Percentiles rank a stretch among this genome's conserved stretches.
Evolutionary conservation across 2,888 invertebrate genomes (phyloP).

Genomic region (Hydropsyche betteni): DNA sequence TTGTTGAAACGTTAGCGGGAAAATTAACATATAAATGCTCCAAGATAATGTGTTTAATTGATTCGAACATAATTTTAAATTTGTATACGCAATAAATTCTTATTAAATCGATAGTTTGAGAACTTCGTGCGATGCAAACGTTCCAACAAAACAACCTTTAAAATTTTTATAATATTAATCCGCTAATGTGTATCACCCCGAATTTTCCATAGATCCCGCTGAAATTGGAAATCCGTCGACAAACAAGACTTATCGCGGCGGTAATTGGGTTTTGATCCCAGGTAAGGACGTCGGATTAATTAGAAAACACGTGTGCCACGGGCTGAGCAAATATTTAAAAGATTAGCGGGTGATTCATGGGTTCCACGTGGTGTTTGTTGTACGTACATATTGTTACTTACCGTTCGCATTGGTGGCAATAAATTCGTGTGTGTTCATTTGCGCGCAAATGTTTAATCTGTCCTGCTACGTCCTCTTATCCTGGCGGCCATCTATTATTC

Average conservation of each 20-base stretch:
- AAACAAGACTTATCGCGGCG: conserved; percentile 26
- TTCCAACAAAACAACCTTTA: no score
- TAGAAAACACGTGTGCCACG: conserved; percentile 23
- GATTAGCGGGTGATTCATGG: conserved; percentile 25
- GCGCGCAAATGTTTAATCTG: conserved; percentile 67
- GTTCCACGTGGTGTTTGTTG: not conserved
- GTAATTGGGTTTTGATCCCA: conserved; percentile 32
- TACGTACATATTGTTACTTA: no score
- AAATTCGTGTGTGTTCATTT: conserved; percentile 68
- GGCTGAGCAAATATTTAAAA: conserved; percentile 31
- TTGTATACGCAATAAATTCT: conserved; percentile 26
- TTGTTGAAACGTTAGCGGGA: conserved; percentile 20
- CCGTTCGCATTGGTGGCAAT: conserved; percentile 55
- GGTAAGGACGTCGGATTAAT: conserved; percentile 32
- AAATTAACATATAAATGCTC: conserved; percentile 28
- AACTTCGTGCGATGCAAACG: no score
- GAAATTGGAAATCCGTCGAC: conserved; percentile 17
- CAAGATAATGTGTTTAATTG: conserved; percentile 32
- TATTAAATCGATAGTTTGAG: no score
- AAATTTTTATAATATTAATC: no score
- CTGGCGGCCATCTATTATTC: conserved; percentile 23
- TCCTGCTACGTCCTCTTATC: conserved; percentile 55
- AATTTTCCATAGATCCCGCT: not conserved
- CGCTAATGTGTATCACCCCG: no score
- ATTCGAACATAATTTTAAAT: conserved; percentile 31